Base-by-base conservation (phyloP, 2,888 invertebrate species). In the Calephelis perditalis region DNA sequence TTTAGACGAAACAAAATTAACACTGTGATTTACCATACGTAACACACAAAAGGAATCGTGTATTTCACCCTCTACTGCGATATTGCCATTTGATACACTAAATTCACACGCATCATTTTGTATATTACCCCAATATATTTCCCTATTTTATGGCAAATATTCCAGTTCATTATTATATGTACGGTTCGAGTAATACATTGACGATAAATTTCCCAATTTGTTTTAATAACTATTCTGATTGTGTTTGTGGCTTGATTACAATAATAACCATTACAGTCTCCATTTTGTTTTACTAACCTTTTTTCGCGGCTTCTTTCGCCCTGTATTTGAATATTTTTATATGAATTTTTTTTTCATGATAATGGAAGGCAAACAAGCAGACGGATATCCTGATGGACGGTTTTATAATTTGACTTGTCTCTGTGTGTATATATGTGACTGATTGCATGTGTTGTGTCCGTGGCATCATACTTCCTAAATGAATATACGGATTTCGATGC, bases 221-320 rank as follows among this genome's bases (percentile, higher is more conserved):
- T 52, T 52, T 52, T 52, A 52, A 52, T 52, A 52, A 52, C 49
- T 26, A 15, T 26, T 15, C 10, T 49, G 15, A 49, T 26, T 49
- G 49, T 49, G 49, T 26, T 26, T 15, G 15, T 26, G 9, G 49
- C 26, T 49, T 26, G 15, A 49, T 49, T 49, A 49, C 9, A 49
- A 49, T 49, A 49, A 80, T 75, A 76, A 71, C 81, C 82, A 87
- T 88, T 88, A 84, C 5, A 40, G 8, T 40, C 87, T 87, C 85
- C 81, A 84, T 78, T 71, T 72, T 80, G 76, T 73, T 72, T 73
- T 86, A 84, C 82, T 83, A 83, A 82, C 69, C 76, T 76, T 67
- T 45, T 56, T 45, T 62, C 66, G 64, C 70, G 70, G 71, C 73
- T 60, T 60, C 70, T 73, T 71, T 66, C 67, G 73, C 68, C 71